phyloP scores from a whole-genome alignment of 2,888 invertebrate genomes.

The Brachylomia viminalis region DNA sequence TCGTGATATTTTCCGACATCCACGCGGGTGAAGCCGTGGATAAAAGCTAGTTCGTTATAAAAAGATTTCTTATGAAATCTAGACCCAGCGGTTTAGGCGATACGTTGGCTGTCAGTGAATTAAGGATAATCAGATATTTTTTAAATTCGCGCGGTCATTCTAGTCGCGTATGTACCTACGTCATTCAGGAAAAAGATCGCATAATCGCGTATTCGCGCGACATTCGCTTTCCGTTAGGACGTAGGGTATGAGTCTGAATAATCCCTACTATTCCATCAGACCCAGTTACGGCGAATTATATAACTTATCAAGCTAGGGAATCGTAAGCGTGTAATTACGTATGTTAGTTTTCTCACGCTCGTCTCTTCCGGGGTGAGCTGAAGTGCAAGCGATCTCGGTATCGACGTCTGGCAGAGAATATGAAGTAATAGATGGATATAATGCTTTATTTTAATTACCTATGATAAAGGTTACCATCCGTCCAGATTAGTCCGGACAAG shows the following conservation, averaged over 20 bases:
- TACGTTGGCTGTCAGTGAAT: too few species aligned
- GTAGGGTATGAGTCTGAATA: neutral
- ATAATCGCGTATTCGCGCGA: neutral
- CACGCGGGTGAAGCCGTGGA: too few species aligned
- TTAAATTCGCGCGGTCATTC: neutral
- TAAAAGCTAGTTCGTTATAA: too few species aligned
- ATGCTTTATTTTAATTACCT: too few species aligned
- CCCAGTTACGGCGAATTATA: slow-evolving; percentile 22
- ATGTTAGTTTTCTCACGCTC: slow-evolving; percentile 45
- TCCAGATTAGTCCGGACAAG: too few species aligned
- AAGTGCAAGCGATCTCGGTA: slow-evolving; percentile 2
- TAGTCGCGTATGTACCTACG: neutral
- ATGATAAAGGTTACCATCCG: too few species aligned
- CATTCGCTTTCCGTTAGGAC: neutral
- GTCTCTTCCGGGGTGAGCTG: slow-evolving; percentile 48
- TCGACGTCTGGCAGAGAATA: neutral
- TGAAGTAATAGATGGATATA: neutral
- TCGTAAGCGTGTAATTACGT: slow-evolving; percentile 41
- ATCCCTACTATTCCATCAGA: neutral
- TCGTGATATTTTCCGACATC: too few species aligned
- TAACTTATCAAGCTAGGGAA: slow-evolving; percentile 25
- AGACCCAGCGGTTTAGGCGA: too few species aligned
- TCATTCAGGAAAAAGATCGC: neutral
- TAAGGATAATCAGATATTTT: neutral
- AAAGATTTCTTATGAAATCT: too few species aligned